Percentiles rank a stretch among this genome's conserved stretches.
Evolutionary conservation across 2,113 vertebrate genomes (phyloP).

Genomic region (Epinephelus cyanopodus): DNA sequence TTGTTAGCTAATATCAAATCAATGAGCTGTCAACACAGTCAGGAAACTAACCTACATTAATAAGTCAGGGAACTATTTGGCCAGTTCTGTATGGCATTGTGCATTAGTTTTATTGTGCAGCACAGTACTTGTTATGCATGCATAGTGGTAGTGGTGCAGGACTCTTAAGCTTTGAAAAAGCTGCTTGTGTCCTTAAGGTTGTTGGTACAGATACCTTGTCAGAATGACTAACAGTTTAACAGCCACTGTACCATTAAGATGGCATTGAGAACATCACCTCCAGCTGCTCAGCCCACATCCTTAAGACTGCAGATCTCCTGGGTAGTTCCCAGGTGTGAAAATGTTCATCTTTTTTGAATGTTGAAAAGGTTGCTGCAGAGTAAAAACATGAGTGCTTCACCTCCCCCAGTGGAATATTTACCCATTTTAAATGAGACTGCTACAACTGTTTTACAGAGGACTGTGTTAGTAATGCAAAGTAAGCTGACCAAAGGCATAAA

Average conservation of each 20-base stretch:
- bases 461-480: not conserved
- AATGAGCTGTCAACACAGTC: not conserved
- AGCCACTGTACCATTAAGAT: not conserved
- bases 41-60: not conserved
- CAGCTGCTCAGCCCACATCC: not conserved
- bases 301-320: slow-evolving; percentile 1
- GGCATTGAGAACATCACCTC: slow-evolving; percentile 4
- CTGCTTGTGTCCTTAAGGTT: not conserved
- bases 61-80: not conserved
- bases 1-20: not conserved
- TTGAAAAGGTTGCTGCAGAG: not conserved
- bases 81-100: not conserved
- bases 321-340: slow-evolving; percentile 4
- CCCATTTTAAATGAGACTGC: slow-evolving; percentile 2
- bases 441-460: not conserved
- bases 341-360: not conserved
- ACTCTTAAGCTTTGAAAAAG: not conserved
- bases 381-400: slow-evolving; percentile 6
- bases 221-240: slow-evolving; percentile 12
- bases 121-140: slow-evolving; percentile 3
- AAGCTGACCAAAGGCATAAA: not conserved
- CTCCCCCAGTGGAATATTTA: not conserved
- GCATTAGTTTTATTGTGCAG: not conserved
- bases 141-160: not conserved
- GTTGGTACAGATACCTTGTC: not conserved